These are phyloP conservation scores for Neelides sp. DNA, from an alignment of 1,140 invertebrate genomes.

Conservation along the genomic window DNA sequence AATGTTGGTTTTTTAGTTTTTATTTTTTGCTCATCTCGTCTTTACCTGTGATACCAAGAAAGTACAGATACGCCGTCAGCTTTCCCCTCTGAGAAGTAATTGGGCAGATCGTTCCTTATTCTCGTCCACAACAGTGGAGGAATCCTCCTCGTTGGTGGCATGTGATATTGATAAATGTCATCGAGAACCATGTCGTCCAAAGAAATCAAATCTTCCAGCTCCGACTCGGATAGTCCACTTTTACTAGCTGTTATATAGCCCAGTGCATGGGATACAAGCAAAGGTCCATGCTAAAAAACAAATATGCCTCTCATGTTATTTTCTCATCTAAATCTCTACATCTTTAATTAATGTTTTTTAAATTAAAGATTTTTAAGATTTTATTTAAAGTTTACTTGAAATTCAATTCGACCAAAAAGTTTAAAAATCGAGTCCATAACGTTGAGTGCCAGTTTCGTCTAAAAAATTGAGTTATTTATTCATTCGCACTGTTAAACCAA, in stretches of 20 bases:
- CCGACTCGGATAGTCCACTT: conserved; percentile 81
- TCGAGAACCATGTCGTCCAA: conserved; percentile 87
- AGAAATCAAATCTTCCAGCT: conserved; percentile 87
- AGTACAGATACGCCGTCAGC: conserved; percentile 93
- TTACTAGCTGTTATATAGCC: conserved; percentile 89
- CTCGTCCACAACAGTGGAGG: conserved; percentile 91
- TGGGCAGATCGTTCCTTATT: conserved; percentile 84
- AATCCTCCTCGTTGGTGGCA: conserved; percentile 85
- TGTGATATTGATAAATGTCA: conserved; percentile 96
- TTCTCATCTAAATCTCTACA: no score
- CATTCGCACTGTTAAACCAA: no score
- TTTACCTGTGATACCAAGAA: conserved; percentile 85
- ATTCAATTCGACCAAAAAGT: conserved; percentile 86
- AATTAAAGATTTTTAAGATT: background rate
- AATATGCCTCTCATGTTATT: no score
- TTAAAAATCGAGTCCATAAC: conserved; percentile 98
- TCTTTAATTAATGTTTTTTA: no score
- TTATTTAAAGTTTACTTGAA: conserved; percentile 49
- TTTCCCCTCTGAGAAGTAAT: conserved; percentile 89
- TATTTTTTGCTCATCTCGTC: background rate
- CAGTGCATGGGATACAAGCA: conserved; percentile 81
- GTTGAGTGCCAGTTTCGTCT: conserved; percentile 79
- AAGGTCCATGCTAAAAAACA: conserved; percentile 60
- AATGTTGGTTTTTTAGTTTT: background rate
- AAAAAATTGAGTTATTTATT: no score